These are phyloP conservation scores for Clanis bilineata DNA, from an alignment of 2,888 invertebrate species.

Conservation along the genomic window DNA sequence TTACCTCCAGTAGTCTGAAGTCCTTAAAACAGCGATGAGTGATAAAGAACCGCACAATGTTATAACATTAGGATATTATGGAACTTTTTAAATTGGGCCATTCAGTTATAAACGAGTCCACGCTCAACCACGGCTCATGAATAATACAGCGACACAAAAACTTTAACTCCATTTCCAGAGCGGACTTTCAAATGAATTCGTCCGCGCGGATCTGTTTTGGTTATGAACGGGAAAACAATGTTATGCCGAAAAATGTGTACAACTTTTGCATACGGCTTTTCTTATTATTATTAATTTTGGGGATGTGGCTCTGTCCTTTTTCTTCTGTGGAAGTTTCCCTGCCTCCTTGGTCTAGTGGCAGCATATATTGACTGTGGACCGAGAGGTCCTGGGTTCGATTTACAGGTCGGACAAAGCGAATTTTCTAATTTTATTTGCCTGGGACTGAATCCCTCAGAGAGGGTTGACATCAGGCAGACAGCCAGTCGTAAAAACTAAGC, in stretches of 20 bases:
- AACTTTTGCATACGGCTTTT: no score
- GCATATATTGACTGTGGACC: no score
- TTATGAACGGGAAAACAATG: constrained; percentile 36
- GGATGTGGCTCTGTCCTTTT: no score
- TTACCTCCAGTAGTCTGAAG: not conserved
- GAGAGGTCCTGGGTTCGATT: no score
- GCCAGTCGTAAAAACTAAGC: no score
- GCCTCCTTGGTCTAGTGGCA: no score
- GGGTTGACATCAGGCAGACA: no score
- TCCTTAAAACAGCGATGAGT: not conserved
- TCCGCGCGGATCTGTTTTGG: constrained; percentile 42
- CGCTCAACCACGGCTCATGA: constrained; percentile 37
- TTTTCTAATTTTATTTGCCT: no score
- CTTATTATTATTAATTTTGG: no score
- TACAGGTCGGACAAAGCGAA: no score
- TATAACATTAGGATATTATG: constrained; percentile 26
- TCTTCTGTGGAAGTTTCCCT: no score
- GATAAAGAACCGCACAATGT: constrained; percentile 2
- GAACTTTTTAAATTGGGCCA: constrained; percentile 32
- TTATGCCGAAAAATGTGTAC: constrained; percentile 15
- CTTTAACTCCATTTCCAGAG: constrained; percentile 37
- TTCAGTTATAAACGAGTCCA: constrained; percentile 30
- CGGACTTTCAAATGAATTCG: constrained; percentile 51
- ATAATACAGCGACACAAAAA: constrained; percentile 47
- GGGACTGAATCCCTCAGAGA: no score